Conservation (phyloP, 2,888 invertebrate species). For the Drosophila barbarae region DNA sequence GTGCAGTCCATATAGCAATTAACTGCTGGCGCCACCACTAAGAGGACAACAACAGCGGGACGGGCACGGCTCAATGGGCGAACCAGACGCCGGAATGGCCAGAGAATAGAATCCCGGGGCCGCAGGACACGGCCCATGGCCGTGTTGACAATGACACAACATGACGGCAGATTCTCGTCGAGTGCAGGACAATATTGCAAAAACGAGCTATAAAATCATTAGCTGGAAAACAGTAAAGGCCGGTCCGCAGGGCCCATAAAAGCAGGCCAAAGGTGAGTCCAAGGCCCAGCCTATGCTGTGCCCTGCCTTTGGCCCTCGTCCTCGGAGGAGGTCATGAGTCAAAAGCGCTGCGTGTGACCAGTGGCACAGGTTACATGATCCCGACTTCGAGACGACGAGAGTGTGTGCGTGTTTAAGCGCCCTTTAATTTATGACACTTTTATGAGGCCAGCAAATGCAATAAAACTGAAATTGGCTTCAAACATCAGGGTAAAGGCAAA, state of each 20-base stretch:
- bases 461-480: constrained; percentile 62
- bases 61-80: constrained; percentile 49
- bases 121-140: constrained; percentile 18
- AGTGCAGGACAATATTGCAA: constrained; percentile 52
- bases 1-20: constrained; percentile 60
- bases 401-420: constrained; percentile 64
- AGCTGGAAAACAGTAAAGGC: constrained; percentile 43
- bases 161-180: constrained; percentile 59
- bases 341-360: constrained; percentile 71
- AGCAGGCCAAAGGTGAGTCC: constrained; percentile 19
- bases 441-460: constrained; percentile 65
- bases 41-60: constrained; percentile 49
- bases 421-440: constrained; percentile 78
- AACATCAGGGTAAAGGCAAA: constrained; percentile 52
- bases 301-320: constrained; percentile 4
- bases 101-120: constrained; percentile 32
- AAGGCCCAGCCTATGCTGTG: constrained; percentile 18
- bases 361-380: constrained; percentile 63
- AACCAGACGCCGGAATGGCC: constrained; percentile 34
- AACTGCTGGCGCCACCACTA: constrained; percentile 70
- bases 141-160: constrained; percentile 71
- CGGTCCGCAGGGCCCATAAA: constrained; percentile 34
- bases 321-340: constrained; percentile 44
- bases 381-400: constrained; percentile 13
- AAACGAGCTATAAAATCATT: constrained; percentile 71